These are phyloP conservation scores for Chaitophorus viminalis DNA, from an alignment of 2,888 invertebrate species.

Conservation along the genomic window DNA sequence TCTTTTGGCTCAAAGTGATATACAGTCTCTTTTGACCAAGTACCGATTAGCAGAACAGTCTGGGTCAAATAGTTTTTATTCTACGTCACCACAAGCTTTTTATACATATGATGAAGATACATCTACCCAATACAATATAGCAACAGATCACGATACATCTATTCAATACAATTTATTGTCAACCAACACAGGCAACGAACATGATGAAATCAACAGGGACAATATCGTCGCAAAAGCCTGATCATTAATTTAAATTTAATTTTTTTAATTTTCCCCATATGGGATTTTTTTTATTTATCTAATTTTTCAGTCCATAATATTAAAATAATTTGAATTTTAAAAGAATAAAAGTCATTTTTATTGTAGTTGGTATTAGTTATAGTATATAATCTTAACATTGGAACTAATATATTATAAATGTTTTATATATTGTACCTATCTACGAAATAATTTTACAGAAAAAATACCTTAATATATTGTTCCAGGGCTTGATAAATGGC, in stretches of 20 bases:
- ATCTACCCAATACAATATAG: conserved; percentile 14
- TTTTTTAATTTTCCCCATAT: conserved; percentile 32
- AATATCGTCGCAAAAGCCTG: conserved; percentile 37
- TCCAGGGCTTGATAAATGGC: conserved; percentile 47
- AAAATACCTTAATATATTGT: conserved; percentile 54
- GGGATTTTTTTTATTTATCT: conserved; percentile 37
- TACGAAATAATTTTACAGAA: conserved; percentile 28
- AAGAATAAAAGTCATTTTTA: conserved; percentile 30
- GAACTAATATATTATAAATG: conserved; percentile 23
- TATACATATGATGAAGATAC: conserved; percentile 38
- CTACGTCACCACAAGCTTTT: conserved; percentile 37
- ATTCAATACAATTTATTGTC: conserved; percentile 14
- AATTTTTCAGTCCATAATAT: conserved; percentile 24
- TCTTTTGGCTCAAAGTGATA: conserved; percentile 38
- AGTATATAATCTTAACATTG: conserved; percentile 37
- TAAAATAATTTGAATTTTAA: conserved; percentile 3
- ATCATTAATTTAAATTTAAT: conserved; percentile 33
- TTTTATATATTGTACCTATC: conserved; percentile 25
- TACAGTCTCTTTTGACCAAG: conserved; percentile 47
- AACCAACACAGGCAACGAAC: conserved; percentile 18
- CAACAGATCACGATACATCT: conserved; percentile 17
- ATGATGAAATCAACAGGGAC: conserved; percentile 17
- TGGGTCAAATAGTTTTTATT: conserved; percentile 40
- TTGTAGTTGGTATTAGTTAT: conserved; percentile 34
- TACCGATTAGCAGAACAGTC: conserved; percentile 38